Evolutionary conservation across 2,797 vertebrate genomes (phyloP).

Genomic region (Pseudomugil tenellus): DNA sequence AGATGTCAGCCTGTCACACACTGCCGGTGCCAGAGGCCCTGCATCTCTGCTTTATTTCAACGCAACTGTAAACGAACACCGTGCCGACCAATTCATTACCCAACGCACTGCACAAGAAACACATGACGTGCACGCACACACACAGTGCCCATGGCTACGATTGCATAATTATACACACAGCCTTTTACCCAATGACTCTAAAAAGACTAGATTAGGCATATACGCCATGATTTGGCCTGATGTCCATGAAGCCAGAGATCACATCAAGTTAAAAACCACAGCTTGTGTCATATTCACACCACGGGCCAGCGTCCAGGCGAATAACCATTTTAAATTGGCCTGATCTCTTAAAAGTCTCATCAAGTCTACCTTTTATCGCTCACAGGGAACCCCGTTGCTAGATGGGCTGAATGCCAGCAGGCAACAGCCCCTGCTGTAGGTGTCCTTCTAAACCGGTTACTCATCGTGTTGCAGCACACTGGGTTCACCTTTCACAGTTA

Average conservation of each 20-base stretch:
- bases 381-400: conserved; percentile 48
- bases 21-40: conserved; percentile 36
- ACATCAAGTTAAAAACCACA: conserved; percentile 28
- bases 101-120: conserved; percentile 35
- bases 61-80: conserved; percentile 73
- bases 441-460: conserved; percentile 64
- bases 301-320: conserved; percentile 16
- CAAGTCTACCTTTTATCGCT: conserved; percentile 60
- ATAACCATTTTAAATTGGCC: conserved; percentile 47
- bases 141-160: conserved; percentile 45
- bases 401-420: conserved; percentile 57
- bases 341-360: conserved; percentile 52
- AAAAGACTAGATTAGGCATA: conserved; percentile 24
- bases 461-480: conserved; percentile 62
- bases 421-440: conserved; percentile 71
- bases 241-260: conserved; percentile 33
- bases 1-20: conserved; percentile 57
- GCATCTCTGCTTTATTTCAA: conserved; percentile 54
- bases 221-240: conserved; percentile 28
- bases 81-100: conserved; percentile 68
- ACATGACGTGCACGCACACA: conserved; percentile 17
- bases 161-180: conserved; percentile 39
- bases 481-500: conserved; percentile 72
- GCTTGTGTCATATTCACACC: conserved; percentile 22
- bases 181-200: conserved; percentile 22